A percentile compares a stretch with the other conserved stretches of the same genome.
Evolutionary conservation across 2,888 invertebrate genomes (phyloP).

Genomic region (Torymus auratus): DNA sequence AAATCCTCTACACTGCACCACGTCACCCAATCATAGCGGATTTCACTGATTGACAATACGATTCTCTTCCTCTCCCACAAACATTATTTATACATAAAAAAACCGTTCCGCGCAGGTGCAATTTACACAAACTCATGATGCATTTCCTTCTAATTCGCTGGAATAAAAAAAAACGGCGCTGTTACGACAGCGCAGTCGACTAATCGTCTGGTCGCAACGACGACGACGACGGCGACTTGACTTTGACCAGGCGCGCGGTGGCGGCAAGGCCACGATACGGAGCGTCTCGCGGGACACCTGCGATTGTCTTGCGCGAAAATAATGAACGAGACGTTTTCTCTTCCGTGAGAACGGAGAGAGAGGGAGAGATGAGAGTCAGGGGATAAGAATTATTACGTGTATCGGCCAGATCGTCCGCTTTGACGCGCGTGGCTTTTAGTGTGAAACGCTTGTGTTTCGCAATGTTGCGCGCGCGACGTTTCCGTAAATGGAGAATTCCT

Average conservation of each 20-base stretch:
- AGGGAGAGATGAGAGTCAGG: slow-evolving; percentile 11
- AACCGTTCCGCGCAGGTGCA: slow-evolving; percentile 46
- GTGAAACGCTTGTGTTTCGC: slow-evolving; percentile 22
- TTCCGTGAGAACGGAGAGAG: slow-evolving; percentile 53
- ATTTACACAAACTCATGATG: not conserved
- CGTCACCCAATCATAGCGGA: slow-evolving; percentile 2
- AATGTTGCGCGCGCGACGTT: slow-evolving; percentile 10
- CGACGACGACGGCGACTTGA: slow-evolving; percentile 33
- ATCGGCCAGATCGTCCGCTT: not conserved
- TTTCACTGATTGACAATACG: not conserved
- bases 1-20: slow-evolving; percentile 5
- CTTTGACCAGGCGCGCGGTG: slow-evolving; percentile 40
- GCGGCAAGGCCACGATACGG: slow-evolving; percentile 32
- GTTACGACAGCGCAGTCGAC: not conserved
- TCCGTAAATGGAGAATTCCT: slow-evolving; percentile 40
- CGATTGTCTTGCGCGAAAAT: slow-evolving; percentile 47
- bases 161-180: slow-evolving; percentile 3
- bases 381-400: slow-evolving; percentile 26
- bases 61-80: not conserved
- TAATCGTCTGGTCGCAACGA: too few relatives aligned
- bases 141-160: slow-evolving; percentile 35
- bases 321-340: slow-evolving; percentile 49
- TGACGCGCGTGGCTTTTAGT: not conserved
- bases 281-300: slow-evolving; percentile 46
- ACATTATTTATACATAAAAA: not conserved